Evolutionary conservation across 2,113 vertebrate species (phyloP).

Genomic region (Romanogobio albipinnatus): DNA sequence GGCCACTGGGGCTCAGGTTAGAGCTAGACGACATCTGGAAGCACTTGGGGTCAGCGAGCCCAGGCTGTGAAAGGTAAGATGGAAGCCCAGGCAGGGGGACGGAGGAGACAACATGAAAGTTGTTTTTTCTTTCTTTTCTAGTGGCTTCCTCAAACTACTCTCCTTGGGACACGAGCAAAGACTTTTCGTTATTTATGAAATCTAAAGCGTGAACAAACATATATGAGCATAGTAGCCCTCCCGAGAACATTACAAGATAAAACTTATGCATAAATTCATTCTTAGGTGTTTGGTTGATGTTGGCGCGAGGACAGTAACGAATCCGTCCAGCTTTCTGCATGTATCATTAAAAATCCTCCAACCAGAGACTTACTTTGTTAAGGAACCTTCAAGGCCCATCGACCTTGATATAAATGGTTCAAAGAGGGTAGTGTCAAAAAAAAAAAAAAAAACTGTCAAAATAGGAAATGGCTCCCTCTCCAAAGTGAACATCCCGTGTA

Average conservation of each 20-base stretch:
- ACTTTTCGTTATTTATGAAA: not conserved
- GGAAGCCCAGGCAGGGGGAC: slow-evolving; percentile 36
- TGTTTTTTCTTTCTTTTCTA: slow-evolving; percentile 32
- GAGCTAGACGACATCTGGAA: slow-evolving; percentile 64
- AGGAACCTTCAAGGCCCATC: slow-evolving; percentile 52
- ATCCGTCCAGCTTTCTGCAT: slow-evolving; percentile 40
- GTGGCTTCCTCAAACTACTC: slow-evolving; percentile 13
- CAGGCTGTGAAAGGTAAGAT: slow-evolving; percentile 60
- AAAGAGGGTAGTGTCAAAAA: slow-evolving; percentile 48
- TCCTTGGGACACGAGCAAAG: slow-evolving; percentile 1
- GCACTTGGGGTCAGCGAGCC: slow-evolving; percentile 62
- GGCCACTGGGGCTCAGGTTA: slow-evolving; percentile 53
- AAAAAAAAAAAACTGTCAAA: slow-evolving; percentile 50
- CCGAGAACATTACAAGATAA: slow-evolving; percentile 8
- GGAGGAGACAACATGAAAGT: slow-evolving; percentile 53
- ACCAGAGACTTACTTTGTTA: slow-evolving; percentile 34
- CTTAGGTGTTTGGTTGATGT: slow-evolving; percentile 32
- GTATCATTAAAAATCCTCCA: slow-evolving; percentile 40
- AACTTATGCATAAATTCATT: not conserved
- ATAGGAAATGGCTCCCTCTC: slow-evolving; percentile 51
- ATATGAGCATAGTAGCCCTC: not conserved
- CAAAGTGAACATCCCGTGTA: slow-evolving; percentile 49
- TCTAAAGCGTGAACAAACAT: slow-evolving; percentile 25
- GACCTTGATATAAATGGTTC: slow-evolving; percentile 47
- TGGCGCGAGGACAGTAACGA: not conserved